Percentiles rank a stretch among this genome's conserved stretches.
These are phyloP conservation scores for Otis tarda DNA, from an alignment of 2,113 vertebrate genomes.

Conservation along the genomic window DNA sequence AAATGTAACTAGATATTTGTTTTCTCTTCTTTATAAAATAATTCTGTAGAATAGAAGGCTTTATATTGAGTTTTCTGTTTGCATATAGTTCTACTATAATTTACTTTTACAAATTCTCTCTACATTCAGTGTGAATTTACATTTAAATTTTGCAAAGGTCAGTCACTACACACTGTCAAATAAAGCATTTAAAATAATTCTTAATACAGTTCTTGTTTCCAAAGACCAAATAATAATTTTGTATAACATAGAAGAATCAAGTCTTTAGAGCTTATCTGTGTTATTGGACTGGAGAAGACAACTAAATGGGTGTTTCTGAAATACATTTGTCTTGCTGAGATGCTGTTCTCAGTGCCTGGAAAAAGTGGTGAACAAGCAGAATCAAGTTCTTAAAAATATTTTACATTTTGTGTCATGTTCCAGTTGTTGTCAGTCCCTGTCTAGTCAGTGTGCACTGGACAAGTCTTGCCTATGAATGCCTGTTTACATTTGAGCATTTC, in stretches of 20 bases:
- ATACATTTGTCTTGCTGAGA: neutral
- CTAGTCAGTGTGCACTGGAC: slow-evolving; percentile 39
- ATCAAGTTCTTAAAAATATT: neutral
- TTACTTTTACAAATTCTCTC: neutral
- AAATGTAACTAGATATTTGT: neutral
- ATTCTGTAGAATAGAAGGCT: neutral
- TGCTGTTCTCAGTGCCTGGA: neutral
- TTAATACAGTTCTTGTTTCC: neutral
- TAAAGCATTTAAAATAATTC: neutral
- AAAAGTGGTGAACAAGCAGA: neutral
- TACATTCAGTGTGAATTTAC: neutral
- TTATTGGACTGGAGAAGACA: neutral
- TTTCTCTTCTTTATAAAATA: neutral
- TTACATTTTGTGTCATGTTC: slow-evolving; percentile 19
- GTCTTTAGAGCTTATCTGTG: neutral
- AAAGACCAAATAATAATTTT: neutral
- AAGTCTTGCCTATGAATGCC: neutral
- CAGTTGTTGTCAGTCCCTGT: slow-evolving; percentile 24
- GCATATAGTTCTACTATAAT: neutral
- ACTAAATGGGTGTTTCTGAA: neutral
- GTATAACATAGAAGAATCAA: neutral
- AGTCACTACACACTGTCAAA: neutral
- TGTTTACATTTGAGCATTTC: slow-evolving; percentile 60
- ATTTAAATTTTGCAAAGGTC: neutral
- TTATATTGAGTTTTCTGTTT: neutral